phyloP scores from a whole-genome alignment of 2,888 invertebrate species.

The Chrysodeixis includens region DNA sequence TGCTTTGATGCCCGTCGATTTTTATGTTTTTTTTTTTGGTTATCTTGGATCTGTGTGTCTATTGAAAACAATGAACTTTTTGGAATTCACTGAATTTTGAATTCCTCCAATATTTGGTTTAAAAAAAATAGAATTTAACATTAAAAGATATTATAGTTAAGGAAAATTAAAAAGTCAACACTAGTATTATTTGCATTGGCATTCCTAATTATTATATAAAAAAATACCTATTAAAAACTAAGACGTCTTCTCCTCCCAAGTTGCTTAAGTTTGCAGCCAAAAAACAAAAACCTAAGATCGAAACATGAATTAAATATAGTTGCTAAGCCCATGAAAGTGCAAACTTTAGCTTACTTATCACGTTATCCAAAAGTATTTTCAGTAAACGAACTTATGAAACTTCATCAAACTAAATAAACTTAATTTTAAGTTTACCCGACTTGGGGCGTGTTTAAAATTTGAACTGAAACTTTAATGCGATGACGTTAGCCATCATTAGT shows the following conservation, averaged over 20 bases:
- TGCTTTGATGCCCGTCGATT: no score
- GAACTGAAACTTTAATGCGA: conserved; percentile 70
- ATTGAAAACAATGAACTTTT: no score
- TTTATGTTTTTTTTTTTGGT: no score
- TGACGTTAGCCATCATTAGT: conserved; percentile 82
- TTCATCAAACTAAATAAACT: conserved; percentile 70
- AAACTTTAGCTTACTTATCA: conserved; percentile 43
- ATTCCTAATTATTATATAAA: no score
- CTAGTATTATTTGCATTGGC: no score
- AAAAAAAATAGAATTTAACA: no score
- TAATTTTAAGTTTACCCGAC: conserved; percentile 71
- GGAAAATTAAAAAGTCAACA: no score
- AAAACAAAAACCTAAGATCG: neutral
- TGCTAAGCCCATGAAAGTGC: conserved; percentile 16
- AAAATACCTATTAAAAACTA: no score
- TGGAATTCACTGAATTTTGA: no score
- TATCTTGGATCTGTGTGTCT: no score
- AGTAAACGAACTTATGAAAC: conserved; percentile 60
- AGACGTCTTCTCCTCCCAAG: neutral
- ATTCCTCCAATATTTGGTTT: no score
- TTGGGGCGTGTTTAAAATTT: conserved; percentile 68
- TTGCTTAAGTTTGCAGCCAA: neutral
- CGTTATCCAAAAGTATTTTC: conserved; percentile 60
- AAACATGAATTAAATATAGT: conserved; percentile 31
- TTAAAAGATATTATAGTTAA: no score